Conservation (phyloP, 2,888 invertebrate species). For the Notocelia uddmanniana region DNA sequence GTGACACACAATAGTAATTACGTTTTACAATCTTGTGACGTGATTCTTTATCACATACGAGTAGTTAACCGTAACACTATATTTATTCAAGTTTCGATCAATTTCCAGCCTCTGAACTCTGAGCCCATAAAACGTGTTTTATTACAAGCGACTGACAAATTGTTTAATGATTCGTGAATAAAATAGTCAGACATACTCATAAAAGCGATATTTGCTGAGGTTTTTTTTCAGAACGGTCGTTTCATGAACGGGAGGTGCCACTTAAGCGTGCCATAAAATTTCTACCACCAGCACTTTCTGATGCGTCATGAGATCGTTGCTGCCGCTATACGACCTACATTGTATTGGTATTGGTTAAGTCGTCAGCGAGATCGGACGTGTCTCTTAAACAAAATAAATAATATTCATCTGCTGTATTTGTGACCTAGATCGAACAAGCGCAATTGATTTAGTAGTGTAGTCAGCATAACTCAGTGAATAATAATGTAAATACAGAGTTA, state of each 20-base stretch:
- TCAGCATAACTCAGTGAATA: too few relatives aligned
- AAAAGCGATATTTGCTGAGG: constrained; percentile 39
- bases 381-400: too few relatives aligned
- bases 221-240: constrained; percentile 39
- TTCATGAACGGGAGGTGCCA: constrained; percentile 37
- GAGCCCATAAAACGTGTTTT: constrained; percentile 37
- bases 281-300: constrained; percentile 23
- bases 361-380: too few relatives aligned
- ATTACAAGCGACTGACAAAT: constrained; percentile 42
- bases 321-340: background rate
- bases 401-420: too few relatives aligned
- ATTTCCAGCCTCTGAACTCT: constrained; percentile 26
- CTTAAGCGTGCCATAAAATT: constrained; percentile 41
- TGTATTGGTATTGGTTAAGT: too few relatives aligned
- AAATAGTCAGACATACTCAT: constrained; percentile 46
- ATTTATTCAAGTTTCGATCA: constrained; percentile 16
- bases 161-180: constrained; percentile 46
- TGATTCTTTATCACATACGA: background rate
- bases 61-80: constrained; percentile 20
- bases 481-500: too few relatives aligned
- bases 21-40: too few relatives aligned
- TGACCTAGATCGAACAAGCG: too few relatives aligned
- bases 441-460: too few relatives aligned
- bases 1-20: too few relatives aligned
- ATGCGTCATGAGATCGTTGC: constrained; percentile 19